Evolutionary conservation across 2,888 invertebrate genomes (phyloP).

Genomic region (Microplitis manilae): DNA sequence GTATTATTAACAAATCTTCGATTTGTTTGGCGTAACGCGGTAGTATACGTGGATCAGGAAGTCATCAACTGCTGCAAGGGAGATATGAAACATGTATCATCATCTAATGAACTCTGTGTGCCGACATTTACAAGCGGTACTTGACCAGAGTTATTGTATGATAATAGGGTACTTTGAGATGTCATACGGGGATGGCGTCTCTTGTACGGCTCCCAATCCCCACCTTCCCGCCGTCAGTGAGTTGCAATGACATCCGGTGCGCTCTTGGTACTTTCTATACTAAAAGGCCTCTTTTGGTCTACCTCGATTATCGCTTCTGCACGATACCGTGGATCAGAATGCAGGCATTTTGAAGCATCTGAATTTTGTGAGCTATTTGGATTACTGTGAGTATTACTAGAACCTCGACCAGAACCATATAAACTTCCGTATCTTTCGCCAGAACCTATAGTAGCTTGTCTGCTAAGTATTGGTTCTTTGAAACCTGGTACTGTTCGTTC

Average conservation of each 20-base stretch:
- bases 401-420: constrained; percentile 56
- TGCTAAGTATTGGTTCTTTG: constrained; percentile 37
- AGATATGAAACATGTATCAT: constrained; percentile 59
- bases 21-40: constrained; percentile 44
- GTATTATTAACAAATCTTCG: background rate
- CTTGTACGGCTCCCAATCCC: constrained; percentile 77
- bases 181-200: constrained; percentile 74
- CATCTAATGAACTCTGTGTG: constrained; percentile 66
- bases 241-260: constrained; percentile 93
- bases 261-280: constrained; percentile 88
- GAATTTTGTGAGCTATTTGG: constrained; percentile 57
- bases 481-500: constrained; percentile 36
- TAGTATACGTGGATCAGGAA: constrained; percentile 63
- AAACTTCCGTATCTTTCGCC: constrained; percentile 66
- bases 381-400: constrained; percentile 53
- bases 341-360: constrained; percentile 50
- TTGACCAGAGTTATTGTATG: constrained; percentile 26
- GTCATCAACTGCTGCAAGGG: constrained; percentile 57
- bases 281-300: constrained; percentile 78
- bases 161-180: constrained; percentile 20
- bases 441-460: constrained; percentile 58
- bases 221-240: constrained; percentile 78
- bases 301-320: constrained; percentile 78
- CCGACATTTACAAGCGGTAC: constrained; percentile 58
- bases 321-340: constrained; percentile 70